phyloP scores from a whole-genome alignment of 2,797 vertebrate genomes.

The Scarus forsteni region DNA sequence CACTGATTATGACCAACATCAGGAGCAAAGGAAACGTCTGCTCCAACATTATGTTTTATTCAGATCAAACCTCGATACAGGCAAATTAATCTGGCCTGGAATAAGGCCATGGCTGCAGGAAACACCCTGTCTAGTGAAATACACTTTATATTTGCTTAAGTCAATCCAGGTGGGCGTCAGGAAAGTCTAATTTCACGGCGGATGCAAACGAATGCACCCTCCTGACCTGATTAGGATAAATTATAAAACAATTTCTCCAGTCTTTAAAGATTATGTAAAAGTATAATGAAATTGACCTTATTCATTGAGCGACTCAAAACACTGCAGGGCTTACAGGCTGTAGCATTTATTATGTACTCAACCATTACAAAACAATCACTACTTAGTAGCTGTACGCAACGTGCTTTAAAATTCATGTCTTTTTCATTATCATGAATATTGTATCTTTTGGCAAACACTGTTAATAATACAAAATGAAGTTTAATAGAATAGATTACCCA shows the following conservation, averaged over 20 bases:
- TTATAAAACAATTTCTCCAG: constrained; percentile 30
- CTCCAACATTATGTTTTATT: constrained; percentile 53
- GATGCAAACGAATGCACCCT: constrained; percentile 27
- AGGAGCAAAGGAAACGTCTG: constrained; percentile 48
- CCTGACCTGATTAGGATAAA: constrained; percentile 43
- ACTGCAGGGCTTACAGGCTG: neutral
- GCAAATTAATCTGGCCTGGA: constrained; percentile 44
- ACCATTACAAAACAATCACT: neutral
- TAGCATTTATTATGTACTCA: neutral
- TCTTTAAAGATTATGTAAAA: constrained; percentile 29
- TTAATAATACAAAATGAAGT: too few relatives aligned
- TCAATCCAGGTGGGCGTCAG: constrained; percentile 49
- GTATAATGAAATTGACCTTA: constrained; percentile 2
- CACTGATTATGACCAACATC: constrained; percentile 68
- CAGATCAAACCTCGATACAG: constrained; percentile 41
- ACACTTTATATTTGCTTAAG: constrained; percentile 30
- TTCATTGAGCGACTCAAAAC: neutral
- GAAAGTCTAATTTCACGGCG: constrained; percentile 44
- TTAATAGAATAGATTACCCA: too few relatives aligned
- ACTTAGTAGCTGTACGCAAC: neutral
- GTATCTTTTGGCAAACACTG: too few relatives aligned
- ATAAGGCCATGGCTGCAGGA: constrained; percentile 47
- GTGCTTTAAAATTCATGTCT: neutral
- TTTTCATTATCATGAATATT: neutral
- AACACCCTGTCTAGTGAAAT: constrained; percentile 40